These are phyloP conservation scores for Endotricha flammealis DNA, from an alignment of 2,888 invertebrate species.

Conservation along the genomic window DNA sequence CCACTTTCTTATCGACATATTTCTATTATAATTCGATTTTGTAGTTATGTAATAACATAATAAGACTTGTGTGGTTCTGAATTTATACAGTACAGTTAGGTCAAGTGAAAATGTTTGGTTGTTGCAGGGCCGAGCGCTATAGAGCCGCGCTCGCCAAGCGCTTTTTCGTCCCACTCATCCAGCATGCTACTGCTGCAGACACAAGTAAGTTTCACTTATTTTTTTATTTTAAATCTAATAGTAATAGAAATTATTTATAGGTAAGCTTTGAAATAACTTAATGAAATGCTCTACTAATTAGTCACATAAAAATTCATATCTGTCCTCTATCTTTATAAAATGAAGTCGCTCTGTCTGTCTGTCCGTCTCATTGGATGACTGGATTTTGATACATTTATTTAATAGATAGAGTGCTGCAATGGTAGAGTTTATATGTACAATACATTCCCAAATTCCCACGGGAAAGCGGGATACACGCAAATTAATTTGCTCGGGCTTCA, in stretches of 20 bases:
- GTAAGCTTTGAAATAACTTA: too few species aligned
- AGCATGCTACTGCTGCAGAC: constrained; percentile 97
- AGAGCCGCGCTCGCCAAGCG: constrained; percentile 78
- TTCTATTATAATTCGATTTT: neutral
- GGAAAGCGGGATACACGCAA: too few species aligned
- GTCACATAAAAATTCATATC: too few species aligned
- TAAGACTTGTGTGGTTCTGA: neutral
- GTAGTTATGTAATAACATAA: neutral
- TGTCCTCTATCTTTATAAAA: too few species aligned
- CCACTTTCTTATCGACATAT: constrained; percentile 20
- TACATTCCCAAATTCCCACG: too few species aligned
- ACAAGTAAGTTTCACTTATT: constrained; percentile 80
- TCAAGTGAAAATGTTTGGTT: constrained; percentile 37
- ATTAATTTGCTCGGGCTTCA: too few species aligned
- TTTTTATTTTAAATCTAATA: neutral
- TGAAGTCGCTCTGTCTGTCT: too few species aligned
- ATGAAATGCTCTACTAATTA: too few species aligned
- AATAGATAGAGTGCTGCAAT: too few species aligned
- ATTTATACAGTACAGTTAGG: constrained; percentile 11
- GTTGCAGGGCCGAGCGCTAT: constrained; percentile 77
- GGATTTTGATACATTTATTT: too few species aligned
- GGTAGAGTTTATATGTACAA: too few species aligned
- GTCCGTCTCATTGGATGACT: too few species aligned
- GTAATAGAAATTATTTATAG: neutral
- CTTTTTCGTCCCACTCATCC: constrained; percentile 80